Evolutionary conservation across 2,888 invertebrate species (phyloP).

Genomic region (Acleris laterana): DNA sequence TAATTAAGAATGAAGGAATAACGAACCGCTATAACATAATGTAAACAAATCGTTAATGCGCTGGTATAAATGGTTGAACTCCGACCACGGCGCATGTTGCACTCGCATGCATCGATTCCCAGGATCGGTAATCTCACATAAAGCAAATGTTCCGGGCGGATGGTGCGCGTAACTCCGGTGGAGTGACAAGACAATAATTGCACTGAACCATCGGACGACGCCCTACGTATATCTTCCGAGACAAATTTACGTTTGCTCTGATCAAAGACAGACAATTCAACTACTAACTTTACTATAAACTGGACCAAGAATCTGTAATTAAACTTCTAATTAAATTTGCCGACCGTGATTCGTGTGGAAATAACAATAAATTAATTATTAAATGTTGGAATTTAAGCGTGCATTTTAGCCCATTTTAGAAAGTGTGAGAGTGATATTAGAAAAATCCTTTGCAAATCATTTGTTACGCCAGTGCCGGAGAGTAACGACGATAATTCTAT

Average conservation of each 20-base stretch:
- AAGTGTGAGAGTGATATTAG: too few species aligned
- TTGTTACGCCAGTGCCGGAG: too few species aligned
- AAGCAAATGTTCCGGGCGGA: conserved; percentile 65
- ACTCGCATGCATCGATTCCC: conserved; percentile 50
- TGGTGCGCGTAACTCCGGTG: conserved; percentile 68
- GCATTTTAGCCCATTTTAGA: too few species aligned
- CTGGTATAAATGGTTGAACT: conserved; percentile 17
- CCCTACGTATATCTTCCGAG: conserved; percentile 63
- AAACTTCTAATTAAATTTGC: conserved; percentile 56
- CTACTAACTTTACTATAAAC: conserved; percentile 52
- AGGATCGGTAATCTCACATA: conserved; percentile 65
- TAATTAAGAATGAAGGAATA: too few species aligned
- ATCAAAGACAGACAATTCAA: conserved; percentile 69
- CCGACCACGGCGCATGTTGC: conserved; percentile 6
- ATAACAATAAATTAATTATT: too few species aligned
- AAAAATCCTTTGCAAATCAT: too few species aligned
- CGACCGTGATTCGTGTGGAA: background rate
- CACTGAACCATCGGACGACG: conserved; percentile 60
- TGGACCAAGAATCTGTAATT: conserved; percentile 52
- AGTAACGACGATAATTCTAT: too few species aligned
- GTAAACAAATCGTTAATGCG: conserved; percentile 3
- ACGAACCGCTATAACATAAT: background rate
- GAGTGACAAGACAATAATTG: conserved; percentile 82
- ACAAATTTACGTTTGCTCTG: conserved; percentile 74
- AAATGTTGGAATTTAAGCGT: too few species aligned